Evolutionary conservation across 2,113 vertebrate species (phyloP).

Genomic region (Tyto alba): DNA sequence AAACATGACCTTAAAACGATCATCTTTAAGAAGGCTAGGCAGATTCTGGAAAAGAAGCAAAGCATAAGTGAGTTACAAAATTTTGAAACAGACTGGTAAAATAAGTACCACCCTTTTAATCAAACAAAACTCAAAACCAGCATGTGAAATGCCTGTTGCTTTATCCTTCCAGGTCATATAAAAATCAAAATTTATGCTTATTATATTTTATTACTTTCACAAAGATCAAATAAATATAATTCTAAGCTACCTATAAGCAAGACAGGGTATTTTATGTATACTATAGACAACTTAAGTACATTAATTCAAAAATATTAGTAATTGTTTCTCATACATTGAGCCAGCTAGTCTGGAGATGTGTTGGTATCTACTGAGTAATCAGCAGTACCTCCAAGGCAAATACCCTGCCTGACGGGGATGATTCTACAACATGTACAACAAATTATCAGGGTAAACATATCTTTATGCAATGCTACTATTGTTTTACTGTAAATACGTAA

Average conservation of each 20-base stretch:
- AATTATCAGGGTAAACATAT: neutral
- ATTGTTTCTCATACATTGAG: neutral
- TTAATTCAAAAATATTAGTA: no score
- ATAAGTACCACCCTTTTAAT: neutral
- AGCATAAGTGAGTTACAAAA: neutral
- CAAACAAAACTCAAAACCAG: neutral
- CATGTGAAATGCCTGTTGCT: neutral
- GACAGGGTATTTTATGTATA: neutral
- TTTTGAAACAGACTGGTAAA: neutral
- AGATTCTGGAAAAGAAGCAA: slow-evolving; percentile 72
- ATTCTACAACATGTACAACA: neutral
- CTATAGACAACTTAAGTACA: neutral
- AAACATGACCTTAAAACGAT: slow-evolving; percentile 98
- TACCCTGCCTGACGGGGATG: neutral
- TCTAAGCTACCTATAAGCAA: neutral
- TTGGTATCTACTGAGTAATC: neutral
- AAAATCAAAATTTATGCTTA: neutral
- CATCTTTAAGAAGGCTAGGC: slow-evolving; percentile 87
- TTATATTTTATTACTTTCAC: neutral
- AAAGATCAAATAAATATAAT: neutral
- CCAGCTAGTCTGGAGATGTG: neutral
- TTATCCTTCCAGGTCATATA: neutral
- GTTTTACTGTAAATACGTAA: neutral
- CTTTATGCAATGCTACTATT: neutral
- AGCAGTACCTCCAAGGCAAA: neutral